Evolutionary conservation across 2,113 vertebrate species (phyloP).

Genomic region (Marcusenius ussheri): DNA sequence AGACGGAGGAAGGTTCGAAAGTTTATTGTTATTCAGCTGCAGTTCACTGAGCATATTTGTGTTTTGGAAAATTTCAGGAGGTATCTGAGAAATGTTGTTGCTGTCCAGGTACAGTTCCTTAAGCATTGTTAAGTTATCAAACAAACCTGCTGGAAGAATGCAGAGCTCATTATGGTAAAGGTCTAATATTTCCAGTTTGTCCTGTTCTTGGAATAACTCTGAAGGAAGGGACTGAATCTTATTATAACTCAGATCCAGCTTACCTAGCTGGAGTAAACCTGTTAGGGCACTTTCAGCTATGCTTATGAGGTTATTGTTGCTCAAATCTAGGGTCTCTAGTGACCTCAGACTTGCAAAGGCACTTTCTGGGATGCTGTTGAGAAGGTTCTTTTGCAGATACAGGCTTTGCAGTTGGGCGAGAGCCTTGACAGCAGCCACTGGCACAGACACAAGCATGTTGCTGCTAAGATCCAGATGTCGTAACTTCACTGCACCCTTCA

Average conservation of each 20-base stretch:
- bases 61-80: slow-evolving; percentile 31
- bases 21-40: slow-evolving; percentile 45
- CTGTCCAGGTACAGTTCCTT: slow-evolving; percentile 41
- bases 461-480: slow-evolving; percentile 41
- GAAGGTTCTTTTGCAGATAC: slow-evolving; percentile 46
- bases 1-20: slow-evolving; percentile 32
- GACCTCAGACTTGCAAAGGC: slow-evolving; percentile 31
- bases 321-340: slow-evolving; percentile 42
- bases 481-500: slow-evolving; percentile 37
- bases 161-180: slow-evolving; percentile 45
- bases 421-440: slow-evolving; percentile 17
- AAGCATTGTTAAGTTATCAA: slow-evolving; percentile 39
- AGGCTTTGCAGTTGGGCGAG: slow-evolving; percentile 43
- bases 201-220: slow-evolving; percentile 31
- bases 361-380: slow-evolving; percentile 29
- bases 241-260: slow-evolving; percentile 49
- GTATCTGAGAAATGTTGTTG: slow-evolving; percentile 42
- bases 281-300: slow-evolving; percentile 36
- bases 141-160: slow-evolving; percentile 32
- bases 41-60: slow-evolving; percentile 36
- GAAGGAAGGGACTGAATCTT: slow-evolving; percentile 36
- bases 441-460: slow-evolving; percentile 40
- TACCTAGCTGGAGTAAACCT: slow-evolving; percentile 32
- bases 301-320: slow-evolving; percentile 38
- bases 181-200: slow-evolving; percentile 39